Evolutionary conservation across 2,888 invertebrate genomes (phyloP).

Genomic region (Athalia circularis): DNA sequence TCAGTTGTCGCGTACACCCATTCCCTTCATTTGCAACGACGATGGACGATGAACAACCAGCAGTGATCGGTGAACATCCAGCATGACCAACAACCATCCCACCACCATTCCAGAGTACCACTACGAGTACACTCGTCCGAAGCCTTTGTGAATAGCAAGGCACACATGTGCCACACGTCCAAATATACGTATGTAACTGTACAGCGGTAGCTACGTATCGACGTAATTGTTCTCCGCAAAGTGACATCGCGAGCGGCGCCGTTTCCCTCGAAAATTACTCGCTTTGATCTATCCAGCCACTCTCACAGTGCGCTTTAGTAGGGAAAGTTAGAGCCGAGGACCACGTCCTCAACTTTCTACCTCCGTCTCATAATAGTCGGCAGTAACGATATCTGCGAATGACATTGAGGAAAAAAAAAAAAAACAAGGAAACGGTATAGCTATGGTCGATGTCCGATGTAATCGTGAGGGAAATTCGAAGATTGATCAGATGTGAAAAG

Average conservation of each 20-base stretch:
- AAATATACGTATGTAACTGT: background rate
- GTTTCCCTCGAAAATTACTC: constrained; percentile 32
- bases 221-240: constrained; percentile 24
- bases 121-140: constrained; percentile 15
- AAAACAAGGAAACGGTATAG: too few species aligned
- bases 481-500: too few species aligned
- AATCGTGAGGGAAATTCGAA: too few species aligned
- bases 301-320: background rate
- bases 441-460: too few species aligned
- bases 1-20: background rate
- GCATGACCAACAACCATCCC: constrained; percentile 16
- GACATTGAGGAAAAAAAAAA: too few species aligned
- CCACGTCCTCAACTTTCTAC: too few species aligned
- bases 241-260: constrained; percentile 2
- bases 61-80: constrained; percentile 1
- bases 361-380: too few species aligned
- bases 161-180: background rate
- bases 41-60: background rate
- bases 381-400: too few species aligned
- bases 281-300: constrained; percentile 30
- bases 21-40: constrained; percentile 15
- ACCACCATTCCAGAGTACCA: background rate
- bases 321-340: too few species aligned
- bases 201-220: background rate
- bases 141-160: constrained; percentile 32